A percentile compares a stretch with the other conserved stretches of the same genome.
Evolutionary conservation across 1,140 invertebrate genomes (phyloP).

Genomic region (Drosophila nannoptera): DNA sequence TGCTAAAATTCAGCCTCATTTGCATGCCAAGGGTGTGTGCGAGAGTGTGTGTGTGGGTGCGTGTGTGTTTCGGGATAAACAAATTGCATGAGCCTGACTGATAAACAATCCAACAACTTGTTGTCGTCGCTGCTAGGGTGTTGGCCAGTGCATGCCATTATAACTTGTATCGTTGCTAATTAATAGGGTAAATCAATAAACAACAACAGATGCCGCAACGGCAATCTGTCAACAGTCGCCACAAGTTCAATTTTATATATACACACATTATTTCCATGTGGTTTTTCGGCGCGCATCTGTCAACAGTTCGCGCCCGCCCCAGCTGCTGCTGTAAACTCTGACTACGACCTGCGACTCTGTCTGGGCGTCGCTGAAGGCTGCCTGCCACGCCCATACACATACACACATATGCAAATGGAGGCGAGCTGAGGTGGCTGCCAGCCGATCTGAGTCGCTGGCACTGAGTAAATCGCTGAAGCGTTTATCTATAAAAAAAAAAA

Average conservation of each 20-base stretch:
- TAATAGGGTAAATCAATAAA: constrained; percentile 48
- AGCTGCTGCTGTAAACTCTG: constrained; percentile 19
- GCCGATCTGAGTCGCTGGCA: constrained; percentile 30
- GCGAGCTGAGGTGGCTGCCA: constrained; percentile 1
- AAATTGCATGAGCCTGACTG: constrained; percentile 22
- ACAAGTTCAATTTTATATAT: constrained; percentile 31
- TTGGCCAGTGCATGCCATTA: constrained; percentile 26
- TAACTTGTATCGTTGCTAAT: constrained; percentile 43
- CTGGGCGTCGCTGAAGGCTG: background rate
- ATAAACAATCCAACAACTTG: constrained; percentile 33
- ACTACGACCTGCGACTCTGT: background rate
- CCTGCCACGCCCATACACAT: background rate
- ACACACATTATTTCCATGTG: constrained; percentile 29
- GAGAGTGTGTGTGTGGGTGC: background rate
- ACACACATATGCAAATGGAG: background rate
- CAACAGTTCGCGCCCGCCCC: constrained; percentile 25
- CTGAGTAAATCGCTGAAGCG: constrained; percentile 45
- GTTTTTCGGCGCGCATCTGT: constrained; percentile 40
- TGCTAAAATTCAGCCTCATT: constrained; percentile 30
- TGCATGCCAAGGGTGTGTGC: constrained; percentile 16
- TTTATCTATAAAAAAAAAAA: constrained; percentile 39
- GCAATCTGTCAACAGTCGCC: constrained; percentile 33
- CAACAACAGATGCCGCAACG: constrained; percentile 21
- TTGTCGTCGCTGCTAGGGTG: constrained; percentile 19
- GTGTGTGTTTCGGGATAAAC: background rate